phyloP scores from a whole-genome alignment of 2,797 vertebrate genomes.

The Hippopotamyrus pictus region DNA sequence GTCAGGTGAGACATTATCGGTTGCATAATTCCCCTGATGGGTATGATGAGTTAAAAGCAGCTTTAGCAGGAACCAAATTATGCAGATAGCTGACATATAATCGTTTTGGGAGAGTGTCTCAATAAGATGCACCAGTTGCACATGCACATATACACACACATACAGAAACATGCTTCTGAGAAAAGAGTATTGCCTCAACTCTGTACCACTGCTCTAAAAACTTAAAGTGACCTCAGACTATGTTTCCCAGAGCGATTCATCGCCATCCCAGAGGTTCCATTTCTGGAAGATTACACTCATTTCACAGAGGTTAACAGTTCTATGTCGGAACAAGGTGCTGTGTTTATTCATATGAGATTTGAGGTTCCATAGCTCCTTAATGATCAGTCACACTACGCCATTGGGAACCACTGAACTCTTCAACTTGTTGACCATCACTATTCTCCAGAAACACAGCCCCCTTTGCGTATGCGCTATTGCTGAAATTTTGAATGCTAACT shows the following conservation, averaged over 20 bases:
- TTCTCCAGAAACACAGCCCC: constrained; percentile 26
- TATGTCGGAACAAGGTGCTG: constrained; percentile 5
- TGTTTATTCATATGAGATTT: constrained; percentile 16
- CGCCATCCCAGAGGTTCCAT: constrained; percentile 28
- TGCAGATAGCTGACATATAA: constrained; percentile 66
- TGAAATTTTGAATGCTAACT: constrained; percentile 31
- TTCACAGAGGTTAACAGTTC: background rate
- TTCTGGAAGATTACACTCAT: constrained; percentile 30
- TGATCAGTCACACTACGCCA: constrained; percentile 36
- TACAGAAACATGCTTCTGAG: constrained; percentile 39
- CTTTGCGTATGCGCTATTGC: constrained; percentile 34
- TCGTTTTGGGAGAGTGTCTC: constrained; percentile 55
- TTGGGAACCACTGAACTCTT: constrained; percentile 49
- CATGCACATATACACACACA: constrained; percentile 21
- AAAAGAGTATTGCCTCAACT: constrained; percentile 52
- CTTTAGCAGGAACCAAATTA: constrained; percentile 63
- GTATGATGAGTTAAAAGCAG: constrained; percentile 65
- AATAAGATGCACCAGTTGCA: constrained; percentile 42
- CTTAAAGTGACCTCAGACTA: constrained; percentile 42
- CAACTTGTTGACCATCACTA: constrained; percentile 49
- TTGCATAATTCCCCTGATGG: constrained; percentile 69
- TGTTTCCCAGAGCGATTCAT: constrained; percentile 61
- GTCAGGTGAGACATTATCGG: constrained; percentile 63
- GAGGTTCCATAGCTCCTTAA: constrained; percentile 41
- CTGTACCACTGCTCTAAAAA: constrained; percentile 59